Percentiles rank a stretch among this genome's conserved stretches.
These are phyloP conservation scores for Eptesicus fuscus DNA, from an alignment of 2,113 vertebrate species.

Conservation along the genomic window DNA sequence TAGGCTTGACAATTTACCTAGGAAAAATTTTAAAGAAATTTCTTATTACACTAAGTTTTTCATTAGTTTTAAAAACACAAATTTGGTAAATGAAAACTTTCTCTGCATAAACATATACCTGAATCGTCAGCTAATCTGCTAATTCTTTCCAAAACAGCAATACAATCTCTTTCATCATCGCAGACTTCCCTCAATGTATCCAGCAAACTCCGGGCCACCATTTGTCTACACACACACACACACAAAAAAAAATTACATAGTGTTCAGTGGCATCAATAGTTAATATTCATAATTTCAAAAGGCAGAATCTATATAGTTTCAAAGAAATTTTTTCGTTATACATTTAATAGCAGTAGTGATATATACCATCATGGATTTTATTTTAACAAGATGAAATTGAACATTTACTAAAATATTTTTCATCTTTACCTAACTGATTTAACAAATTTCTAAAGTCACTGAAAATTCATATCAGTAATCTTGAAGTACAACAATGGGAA, in stretches of 20 bases:
- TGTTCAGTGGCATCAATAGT: constrained; percentile 31
- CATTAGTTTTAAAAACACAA: constrained; percentile 7
- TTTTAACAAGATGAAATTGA: constrained; percentile 8
- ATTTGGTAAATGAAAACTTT: constrained; percentile 38
- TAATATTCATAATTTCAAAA: not conserved
- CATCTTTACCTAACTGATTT: constrained; percentile 12
- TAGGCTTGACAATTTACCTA: not conserved
- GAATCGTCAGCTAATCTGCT: constrained; percentile 92
- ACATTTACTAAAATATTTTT: not conserved
- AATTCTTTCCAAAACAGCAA: constrained; percentile 91
- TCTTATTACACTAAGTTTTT: not conserved
- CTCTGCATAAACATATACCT: constrained; percentile 76
- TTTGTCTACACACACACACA: constrained; percentile 85
- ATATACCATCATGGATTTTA: constrained; percentile 25
- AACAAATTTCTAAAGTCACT: constrained; percentile 40
- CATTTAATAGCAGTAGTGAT: not conserved
- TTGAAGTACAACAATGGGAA: not conserved
- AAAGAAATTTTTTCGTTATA: not conserved
- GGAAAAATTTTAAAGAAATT: constrained; percentile 17
- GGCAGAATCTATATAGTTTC: not conserved
- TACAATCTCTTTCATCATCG: constrained; percentile 91
- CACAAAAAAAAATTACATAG: constrained; percentile 56
- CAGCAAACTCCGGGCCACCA: constrained; percentile 93
- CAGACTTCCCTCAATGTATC: constrained; percentile 93
- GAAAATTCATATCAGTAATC: not conserved